Evolutionary conservation across 2,113 vertebrate species (phyloP), one percentile per base, ranked within the genome.

Genomic region (Seriola quinqueradiata): DNA sequence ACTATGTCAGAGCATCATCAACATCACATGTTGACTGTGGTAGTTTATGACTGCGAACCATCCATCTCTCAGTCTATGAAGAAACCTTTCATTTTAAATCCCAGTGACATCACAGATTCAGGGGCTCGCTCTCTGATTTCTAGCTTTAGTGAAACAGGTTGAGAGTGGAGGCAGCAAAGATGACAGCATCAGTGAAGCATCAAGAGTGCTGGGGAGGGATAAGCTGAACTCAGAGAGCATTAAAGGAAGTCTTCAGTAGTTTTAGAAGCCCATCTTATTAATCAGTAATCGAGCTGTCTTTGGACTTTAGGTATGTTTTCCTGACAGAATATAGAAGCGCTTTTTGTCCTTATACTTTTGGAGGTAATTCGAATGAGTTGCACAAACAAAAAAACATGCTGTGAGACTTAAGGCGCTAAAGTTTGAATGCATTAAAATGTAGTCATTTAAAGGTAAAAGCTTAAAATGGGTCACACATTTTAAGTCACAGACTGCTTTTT

Each of bases 111-210:
- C 82, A 75, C 77, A 59, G 75, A 78, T 77, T 64, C 75, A 54
- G 61, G 28, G 36, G 6, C 57, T 72, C 21, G n/a, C 74, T 83
- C 61, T 70, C 60, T 81, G 40, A 52, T 75, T 85, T 83, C 32
- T 73, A 28, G 79, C 60, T 79, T 74, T 25, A 57, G 52, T 77
- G 68, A 70, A 70, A 78, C 80, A 81, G 75, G 85, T 81, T 79
- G 61, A 85, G 64, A 73, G 79, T 50, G 40, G 70, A 86, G 72
- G 78, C 78, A 64, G 23, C 70, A 23, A 23, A 70, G 73, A 85
- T 81, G 82, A 82, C 81, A 79, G 83, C 21, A 14, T 69, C 76
- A 75, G 64, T 75, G 79, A 86, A 90, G 84, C 86, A 48, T 90
- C 75, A 81, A 63, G 64, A 79, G 42, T 16, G 5, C 36, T 7